phyloP scores from a whole-genome alignment of 1,140 invertebrate species.

The Tetramorium alpestre region DNA sequence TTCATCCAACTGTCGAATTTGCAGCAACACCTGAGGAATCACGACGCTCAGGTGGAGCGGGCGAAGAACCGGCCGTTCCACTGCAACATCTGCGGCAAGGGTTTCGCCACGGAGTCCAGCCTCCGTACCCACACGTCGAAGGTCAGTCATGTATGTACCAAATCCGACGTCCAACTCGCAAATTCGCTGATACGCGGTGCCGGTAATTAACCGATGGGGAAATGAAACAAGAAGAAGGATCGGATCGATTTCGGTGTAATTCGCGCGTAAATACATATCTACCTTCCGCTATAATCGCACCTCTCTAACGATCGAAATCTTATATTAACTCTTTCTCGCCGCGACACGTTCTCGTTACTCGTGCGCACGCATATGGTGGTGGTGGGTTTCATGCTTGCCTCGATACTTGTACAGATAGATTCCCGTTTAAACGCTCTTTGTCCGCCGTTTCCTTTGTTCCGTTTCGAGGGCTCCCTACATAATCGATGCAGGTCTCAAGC shows the following conservation, averaged over 20 bases:
- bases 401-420: constrained; percentile 64
- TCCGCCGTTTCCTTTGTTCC: constrained; percentile 62
- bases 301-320: constrained; percentile 51
- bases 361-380: constrained; percentile 78
- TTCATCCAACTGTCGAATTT: constrained; percentile 99
- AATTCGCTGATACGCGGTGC: constrained; percentile 74
- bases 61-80: constrained; percentile 98
- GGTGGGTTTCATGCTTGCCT: constrained; percentile 83
- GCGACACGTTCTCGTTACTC: constrained; percentile 67
- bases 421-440: constrained; percentile 59
- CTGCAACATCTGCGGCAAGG: constrained; percentile 98
- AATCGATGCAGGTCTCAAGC: constrained; percentile 52
- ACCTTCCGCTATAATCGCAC: constrained; percentile 43
- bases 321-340: constrained; percentile 50
- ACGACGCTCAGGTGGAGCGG: constrained; percentile 97
- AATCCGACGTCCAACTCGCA: constrained; percentile 85
- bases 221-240: constrained; percentile 28
- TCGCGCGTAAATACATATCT: constrained; percentile 23
- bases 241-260: constrained; percentile 17
- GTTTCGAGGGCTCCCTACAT: constrained; percentile 51
- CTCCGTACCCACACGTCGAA: constrained; percentile 97
- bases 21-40: constrained; percentile 98
- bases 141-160: constrained; percentile 93
- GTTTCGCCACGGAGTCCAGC: constrained; percentile 98
- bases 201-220: constrained; percentile 60